phyloP scores from a whole-genome alignment of 2,888 invertebrate genomes.

The Frankliniella fusca region DNA sequence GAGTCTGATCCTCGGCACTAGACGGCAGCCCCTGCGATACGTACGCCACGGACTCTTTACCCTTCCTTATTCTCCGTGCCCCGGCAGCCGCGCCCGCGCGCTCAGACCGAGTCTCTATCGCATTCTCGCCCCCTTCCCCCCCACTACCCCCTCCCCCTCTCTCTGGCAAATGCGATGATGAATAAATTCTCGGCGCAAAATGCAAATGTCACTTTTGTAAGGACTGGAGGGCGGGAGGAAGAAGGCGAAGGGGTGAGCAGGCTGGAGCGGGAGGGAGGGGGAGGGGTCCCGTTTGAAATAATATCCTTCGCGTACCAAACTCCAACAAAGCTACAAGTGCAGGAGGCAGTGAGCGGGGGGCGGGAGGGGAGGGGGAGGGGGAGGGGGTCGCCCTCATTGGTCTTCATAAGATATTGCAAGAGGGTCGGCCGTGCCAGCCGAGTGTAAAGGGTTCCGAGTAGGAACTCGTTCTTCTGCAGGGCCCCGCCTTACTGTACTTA shows the following conservation, averaged over 20 bases:
- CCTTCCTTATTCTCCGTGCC: neutral
- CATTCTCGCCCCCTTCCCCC: neutral
- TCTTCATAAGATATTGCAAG: no score
- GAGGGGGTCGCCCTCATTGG: no score
- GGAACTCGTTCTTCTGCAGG: no score
- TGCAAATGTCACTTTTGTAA: constrained; percentile 23
- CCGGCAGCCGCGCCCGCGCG: neutral
- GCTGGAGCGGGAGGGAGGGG: neutral
- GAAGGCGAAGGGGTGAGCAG: neutral
- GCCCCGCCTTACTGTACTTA: no score
- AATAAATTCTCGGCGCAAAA: constrained; percentile 9
- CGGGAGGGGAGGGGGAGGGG: no score
- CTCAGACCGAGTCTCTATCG: neutral
- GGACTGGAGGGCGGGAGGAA: neutral
- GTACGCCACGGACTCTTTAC: no score
- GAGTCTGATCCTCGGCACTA: no score
- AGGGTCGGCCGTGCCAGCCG: no score
- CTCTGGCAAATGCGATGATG: constrained; percentile 21
- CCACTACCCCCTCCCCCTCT: neutral
- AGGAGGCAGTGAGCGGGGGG: no score
- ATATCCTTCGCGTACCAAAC: neutral
- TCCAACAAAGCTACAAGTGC: no score
- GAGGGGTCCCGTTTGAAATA: neutral
- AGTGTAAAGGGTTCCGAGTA: no score
- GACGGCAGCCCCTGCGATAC: neutral